Conservation (phyloP, 2,113 vertebrate species). For the Turnix velox region DNA sequence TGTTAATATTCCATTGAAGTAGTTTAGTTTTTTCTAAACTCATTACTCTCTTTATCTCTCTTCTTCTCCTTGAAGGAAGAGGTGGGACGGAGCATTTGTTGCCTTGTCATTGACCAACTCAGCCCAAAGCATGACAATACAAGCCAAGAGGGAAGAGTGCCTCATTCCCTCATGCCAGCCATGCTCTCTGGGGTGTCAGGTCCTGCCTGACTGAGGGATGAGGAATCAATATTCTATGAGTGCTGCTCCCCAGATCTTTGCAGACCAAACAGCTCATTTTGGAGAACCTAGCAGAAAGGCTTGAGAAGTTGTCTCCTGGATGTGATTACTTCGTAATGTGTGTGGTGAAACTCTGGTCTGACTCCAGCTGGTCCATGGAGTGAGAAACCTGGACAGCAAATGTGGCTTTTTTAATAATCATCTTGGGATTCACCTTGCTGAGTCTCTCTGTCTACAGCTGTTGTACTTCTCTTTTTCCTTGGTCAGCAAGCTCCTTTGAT, state of each 20-base stretch:
- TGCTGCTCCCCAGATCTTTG: neutral
- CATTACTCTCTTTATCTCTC: too few relatives aligned
- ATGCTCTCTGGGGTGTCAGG: accelerated
- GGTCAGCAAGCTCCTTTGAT: neutral
- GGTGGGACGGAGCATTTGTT: too few relatives aligned
- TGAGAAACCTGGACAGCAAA: neutral
- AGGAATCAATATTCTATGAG: neutral
- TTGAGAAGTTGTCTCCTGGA: neutral
- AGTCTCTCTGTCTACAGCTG: neutral
- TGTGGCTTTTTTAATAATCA: neutral
- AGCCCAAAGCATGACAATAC: too few relatives aligned
- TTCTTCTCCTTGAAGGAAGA: too few relatives aligned
- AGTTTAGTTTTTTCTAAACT: too few relatives aligned
- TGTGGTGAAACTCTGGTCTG: accelerated
- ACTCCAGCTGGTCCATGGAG: neutral
- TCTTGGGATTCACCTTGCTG: neutral
- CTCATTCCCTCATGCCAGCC: neutral
- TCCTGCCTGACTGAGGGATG: neutral
- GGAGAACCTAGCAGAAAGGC: neutral
- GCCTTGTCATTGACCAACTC: too few relatives aligned
- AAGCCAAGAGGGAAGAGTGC: neutral
- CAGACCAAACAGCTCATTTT: accelerated
- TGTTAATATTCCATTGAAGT: too few relatives aligned
- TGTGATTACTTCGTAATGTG: neutral
- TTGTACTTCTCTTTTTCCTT: neutral